Evolutionary conservation across 2,113 vertebrate species (phyloP).

Genomic region (Dromaius novaehollandiae): DNA sequence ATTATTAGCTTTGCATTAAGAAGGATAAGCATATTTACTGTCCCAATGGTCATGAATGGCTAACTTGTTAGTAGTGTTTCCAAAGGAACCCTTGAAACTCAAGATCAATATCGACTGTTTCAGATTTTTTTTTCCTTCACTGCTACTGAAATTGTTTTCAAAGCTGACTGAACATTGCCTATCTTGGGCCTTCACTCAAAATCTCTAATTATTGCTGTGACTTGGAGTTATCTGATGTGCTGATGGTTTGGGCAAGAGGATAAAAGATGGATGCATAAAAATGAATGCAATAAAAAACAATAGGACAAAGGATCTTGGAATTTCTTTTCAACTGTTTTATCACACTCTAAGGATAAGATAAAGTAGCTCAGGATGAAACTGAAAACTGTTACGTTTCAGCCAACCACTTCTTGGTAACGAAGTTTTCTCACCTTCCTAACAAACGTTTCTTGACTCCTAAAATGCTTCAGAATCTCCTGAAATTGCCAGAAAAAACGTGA

Average conservation of each 20-base stretch:
- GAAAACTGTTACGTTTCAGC: not conserved
- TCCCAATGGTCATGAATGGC: not conserved
- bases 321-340: not conserved
- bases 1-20: not conserved
- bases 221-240: not conserved
- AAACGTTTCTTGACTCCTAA: not conserved
- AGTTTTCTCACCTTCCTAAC: not conserved
- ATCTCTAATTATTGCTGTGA: not conserved
- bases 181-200: not conserved
- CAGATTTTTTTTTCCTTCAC: not conserved
- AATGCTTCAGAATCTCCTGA: not conserved
- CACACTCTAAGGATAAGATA: not conserved
- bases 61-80: not conserved
- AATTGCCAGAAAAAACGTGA: not conserved
- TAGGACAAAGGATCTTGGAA: not conserved
- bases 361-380: not conserved
- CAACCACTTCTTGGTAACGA: not conserved
- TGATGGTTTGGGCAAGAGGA: not conserved
- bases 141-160: not conserved
- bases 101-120: not conserved
- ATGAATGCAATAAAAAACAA: not conserved
- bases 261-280: not conserved
- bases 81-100: not conserved
- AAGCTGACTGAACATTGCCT: not conserved
- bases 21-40: not conserved